These are phyloP conservation scores for Tapirus indicus DNA, from an alignment of 2,797 vertebrate species.

Conservation along the genomic window DNA sequence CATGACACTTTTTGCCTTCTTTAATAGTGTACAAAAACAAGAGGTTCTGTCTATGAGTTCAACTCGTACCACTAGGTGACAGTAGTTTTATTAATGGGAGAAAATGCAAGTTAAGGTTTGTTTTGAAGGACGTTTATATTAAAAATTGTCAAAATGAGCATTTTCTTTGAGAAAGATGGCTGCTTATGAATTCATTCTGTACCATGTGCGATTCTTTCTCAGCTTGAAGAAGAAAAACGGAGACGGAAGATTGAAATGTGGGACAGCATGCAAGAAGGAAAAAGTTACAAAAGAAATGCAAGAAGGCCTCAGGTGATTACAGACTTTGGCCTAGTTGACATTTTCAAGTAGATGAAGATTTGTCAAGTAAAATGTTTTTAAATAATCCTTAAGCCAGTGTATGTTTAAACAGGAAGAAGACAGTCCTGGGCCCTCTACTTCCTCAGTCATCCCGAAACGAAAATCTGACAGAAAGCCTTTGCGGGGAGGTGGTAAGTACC, in stretches of 20 bases:
- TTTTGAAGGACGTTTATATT: not conserved
- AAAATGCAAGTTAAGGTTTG: not conserved
- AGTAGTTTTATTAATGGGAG: not conserved
- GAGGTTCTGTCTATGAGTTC: not conserved
- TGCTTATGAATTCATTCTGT: not conserved
- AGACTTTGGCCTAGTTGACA: not conserved
- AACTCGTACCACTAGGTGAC: not conserved
- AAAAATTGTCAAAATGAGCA: not conserved
- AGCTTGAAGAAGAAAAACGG: conserved; percentile 96
- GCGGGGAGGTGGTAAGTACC: conserved; percentile 89
- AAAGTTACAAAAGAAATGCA: conserved; percentile 90
- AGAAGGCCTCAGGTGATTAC: conserved; percentile 87
- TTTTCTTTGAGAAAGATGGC: not conserved
- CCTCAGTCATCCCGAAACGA: conserved; percentile 88
- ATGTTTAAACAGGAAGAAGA: conserved; percentile 83
- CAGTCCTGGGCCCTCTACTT: conserved; percentile 87
- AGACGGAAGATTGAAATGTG: conserved; percentile 94
- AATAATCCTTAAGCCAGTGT: conserved; percentile 41
- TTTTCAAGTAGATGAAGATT: not conserved
- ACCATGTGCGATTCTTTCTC: conserved; percentile 15
- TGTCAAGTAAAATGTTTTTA: fast-evolving
- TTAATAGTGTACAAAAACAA: not conserved
- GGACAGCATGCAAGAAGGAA: conserved; percentile 95
- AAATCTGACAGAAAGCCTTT: conserved; percentile 93
- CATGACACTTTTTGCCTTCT: not conserved